Percentiles rank a stretch among this genome's conserved stretches.
phyloP scores from a whole-genome alignment of 2,113 vertebrate species.

The Ctenodactylus gundi region DNA sequence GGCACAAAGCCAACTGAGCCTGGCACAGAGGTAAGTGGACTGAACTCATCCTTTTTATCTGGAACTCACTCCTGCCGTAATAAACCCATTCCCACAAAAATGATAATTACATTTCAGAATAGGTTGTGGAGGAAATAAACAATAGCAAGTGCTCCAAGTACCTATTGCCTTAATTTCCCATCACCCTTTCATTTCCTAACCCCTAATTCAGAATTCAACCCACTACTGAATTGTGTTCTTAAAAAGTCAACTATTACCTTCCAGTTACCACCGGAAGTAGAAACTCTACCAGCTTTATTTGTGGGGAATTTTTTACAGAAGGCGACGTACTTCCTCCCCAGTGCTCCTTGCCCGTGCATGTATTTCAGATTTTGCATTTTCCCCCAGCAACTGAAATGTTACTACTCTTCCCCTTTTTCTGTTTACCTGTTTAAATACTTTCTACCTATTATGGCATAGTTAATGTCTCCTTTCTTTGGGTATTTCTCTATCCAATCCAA shows the following conservation, averaged over 20 bases:
- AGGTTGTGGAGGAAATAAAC: background rate
- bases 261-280: background rate
- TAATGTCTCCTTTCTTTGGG: background rate
- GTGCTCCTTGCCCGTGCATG: background rate
- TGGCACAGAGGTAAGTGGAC: background rate
- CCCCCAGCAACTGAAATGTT: background rate
- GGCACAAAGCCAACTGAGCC: background rate
- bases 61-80: background rate
- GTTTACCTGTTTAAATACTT: background rate
- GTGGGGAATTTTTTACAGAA: slow-evolving; percentile 11
- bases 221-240: background rate
- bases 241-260: background rate
- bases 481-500: background rate
- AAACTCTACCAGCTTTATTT: background rate
- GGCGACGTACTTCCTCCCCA: background rate
- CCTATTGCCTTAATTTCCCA: background rate
- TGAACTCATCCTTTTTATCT: background rate
- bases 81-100: background rate
- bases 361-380: background rate
- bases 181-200: background rate
- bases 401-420: background rate
- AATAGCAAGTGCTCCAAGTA: background rate
- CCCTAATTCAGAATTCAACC: background rate
- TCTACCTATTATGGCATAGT: background rate
- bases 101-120: background rate